These are phyloP conservation scores for Proctacanthus coquilletti DNA, from an alignment of 1,140 invertebrate genomes.

Conservation along the genomic window DNA sequence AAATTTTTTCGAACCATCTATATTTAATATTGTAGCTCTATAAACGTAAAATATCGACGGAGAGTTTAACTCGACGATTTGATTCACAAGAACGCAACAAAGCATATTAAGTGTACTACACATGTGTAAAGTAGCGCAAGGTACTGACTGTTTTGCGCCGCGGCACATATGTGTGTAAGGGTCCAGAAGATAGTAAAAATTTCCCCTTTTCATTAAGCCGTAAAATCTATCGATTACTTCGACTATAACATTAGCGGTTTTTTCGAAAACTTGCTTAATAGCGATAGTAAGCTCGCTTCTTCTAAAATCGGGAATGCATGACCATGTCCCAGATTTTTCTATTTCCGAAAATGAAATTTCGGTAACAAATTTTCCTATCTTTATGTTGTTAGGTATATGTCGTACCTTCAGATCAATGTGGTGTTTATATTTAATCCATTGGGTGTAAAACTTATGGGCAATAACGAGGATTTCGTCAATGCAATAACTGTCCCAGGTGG, in stretches of 20 bases:
- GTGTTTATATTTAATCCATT: not conserved
- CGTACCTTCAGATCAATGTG: not conserved
- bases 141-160: not conserved
- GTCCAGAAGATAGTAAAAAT: not conserved
- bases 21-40: not conserved
- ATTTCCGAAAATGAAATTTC: not conserved
- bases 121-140: not conserved
- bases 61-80: not conserved
- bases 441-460: not conserved
- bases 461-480: slow-evolving; percentile 14
- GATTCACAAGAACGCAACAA: not conserved
- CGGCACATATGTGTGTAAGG: not conserved
- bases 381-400: not conserved
- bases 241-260: not conserved
- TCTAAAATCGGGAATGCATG: not conserved
- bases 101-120: not conserved
- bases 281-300: not conserved
- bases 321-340: not conserved
- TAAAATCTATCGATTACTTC: not conserved
- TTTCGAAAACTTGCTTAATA: not conserved
- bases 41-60: not conserved
- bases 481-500: slow-evolving; percentile 16
- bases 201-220: not conserved
- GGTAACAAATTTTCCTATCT: not conserved
- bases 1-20: not conserved